These are phyloP conservation scores for Amblyteles armatorius DNA, from an alignment of 2,888 invertebrate species.

Conservation along the genomic window DNA sequence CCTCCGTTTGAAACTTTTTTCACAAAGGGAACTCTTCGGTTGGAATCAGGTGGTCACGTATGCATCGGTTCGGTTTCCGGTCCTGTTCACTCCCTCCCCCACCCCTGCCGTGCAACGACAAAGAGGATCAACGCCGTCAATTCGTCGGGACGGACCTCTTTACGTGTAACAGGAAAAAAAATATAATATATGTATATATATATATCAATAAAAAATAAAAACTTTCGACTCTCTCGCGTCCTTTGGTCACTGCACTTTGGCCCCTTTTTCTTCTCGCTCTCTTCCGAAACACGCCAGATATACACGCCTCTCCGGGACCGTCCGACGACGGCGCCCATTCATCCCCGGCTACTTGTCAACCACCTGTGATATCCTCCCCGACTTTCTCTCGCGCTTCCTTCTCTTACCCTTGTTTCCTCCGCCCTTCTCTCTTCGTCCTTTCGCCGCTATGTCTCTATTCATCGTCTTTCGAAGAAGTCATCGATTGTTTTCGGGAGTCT, in stretches of 20 bases:
- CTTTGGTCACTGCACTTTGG: conserved; percentile 19
- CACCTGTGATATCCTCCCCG: conserved; percentile 63
- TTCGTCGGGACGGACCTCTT: not conserved
- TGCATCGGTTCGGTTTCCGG: conserved; percentile 79
- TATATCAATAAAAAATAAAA: not conserved
- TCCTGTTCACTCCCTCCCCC: conserved; percentile 46
- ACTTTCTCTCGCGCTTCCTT: conserved; percentile 67
- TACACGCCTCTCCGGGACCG: conserved; percentile 5
- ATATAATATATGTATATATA: not conserved
- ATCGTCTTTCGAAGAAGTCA: conserved; percentile 40
- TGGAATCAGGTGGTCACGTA: conserved; percentile 62
- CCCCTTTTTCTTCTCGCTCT: conserved; percentile 18
- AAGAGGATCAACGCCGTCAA: conserved; percentile 45
- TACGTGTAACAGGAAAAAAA: conserved; percentile 8
- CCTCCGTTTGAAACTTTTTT: conserved; percentile 39
- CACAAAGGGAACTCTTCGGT: conserved; percentile 49
- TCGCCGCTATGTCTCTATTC: conserved; percentile 32
- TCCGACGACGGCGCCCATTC: conserved; percentile 3
- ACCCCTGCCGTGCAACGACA: conserved; percentile 37
- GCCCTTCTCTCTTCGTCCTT: not conserved
- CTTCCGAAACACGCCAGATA: conserved; percentile 38
- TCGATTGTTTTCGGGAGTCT: conserved; percentile 26
- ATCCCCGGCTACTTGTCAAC: conserved; percentile 55
- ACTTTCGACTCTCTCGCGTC: conserved; percentile 29
- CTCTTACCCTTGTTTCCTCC: conserved; percentile 31